Evolutionary conservation across 2,797 vertebrate species (phyloP).

Genomic region (Microctenopoma steveboyesi): DNA sequence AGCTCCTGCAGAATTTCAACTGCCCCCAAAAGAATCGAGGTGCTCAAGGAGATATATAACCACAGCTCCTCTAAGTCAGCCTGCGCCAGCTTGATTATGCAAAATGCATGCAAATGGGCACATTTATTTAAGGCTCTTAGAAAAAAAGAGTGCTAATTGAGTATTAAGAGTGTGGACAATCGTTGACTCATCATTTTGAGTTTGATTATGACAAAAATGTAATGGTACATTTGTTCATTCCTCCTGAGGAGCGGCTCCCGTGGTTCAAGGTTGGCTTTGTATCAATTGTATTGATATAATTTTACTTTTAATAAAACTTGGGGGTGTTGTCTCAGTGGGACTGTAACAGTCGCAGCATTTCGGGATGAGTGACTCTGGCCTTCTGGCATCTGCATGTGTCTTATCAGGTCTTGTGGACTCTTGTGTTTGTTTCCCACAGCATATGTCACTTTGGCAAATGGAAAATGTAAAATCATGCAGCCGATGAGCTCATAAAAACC

Average conservation of each 20-base stretch:
- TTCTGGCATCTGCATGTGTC: conserved; percentile 24
- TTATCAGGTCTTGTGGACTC: conserved; percentile 41
- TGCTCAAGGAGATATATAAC: conserved; percentile 68
- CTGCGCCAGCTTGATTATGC: conserved; percentile 62
- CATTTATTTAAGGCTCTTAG: conserved; percentile 56
- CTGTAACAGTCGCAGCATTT: conserved; percentile 29
- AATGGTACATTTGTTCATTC: conserved; percentile 38
- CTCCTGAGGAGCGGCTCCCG: conserved; percentile 23
- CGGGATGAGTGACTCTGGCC: conserved; percentile 20
- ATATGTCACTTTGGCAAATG: conserved; percentile 77
- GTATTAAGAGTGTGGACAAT: conserved; percentile 55
- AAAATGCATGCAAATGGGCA: conserved; percentile 74
- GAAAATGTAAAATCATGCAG: conserved; percentile 79
- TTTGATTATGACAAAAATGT: conserved; percentile 47
- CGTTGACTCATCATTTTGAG: conserved; percentile 69
- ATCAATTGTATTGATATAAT: neutral
- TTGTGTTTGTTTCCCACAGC: conserved; percentile 69
- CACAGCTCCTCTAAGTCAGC: conserved; percentile 41
- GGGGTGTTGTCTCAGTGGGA: neutral
- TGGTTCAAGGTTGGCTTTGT: conserved; percentile 6
- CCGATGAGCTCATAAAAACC: conserved; percentile 69
- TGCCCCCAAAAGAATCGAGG: conserved; percentile 71
- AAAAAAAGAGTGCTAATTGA: conserved; percentile 62
- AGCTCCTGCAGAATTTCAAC: conserved; percentile 73
- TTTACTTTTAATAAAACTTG: neutral